Evolutionary conservation across 2,888 invertebrate genomes (phyloP), one percentile per base, ranked within the genome.

Genomic region (Rhodophaea formosa): DNA sequence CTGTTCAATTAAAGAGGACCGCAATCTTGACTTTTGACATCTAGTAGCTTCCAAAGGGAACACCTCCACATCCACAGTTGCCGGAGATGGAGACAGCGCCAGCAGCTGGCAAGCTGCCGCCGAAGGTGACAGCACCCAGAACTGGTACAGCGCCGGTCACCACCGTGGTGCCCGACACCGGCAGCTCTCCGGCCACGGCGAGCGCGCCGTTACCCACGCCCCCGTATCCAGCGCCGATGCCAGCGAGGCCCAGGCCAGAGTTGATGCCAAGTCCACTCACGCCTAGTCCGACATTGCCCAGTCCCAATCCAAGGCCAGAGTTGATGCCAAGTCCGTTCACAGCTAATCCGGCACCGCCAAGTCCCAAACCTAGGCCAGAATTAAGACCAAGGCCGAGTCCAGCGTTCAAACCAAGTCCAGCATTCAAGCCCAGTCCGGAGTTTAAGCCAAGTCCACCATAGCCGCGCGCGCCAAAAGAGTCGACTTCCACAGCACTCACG

Each of bases 61-160:
- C 16, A 45, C 43, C 43, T 17, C 58, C 61, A 45, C 63, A 65
- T 39, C 56, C 61, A 53, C 67, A 67, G 58, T 60, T 58, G 53
- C 64, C 60, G 46, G 64, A 55, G 44, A 63, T 62, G 47, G 64
- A 62, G 16, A 70, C 72, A 42, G 65, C 59, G 51, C 74, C 76
- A 43, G 63, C 64, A 57, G 76, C 77, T 32, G 69, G 69, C 30
- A 75, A 70, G 30, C 55, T 55, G 12, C 79, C 78, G 17, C 65
- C 62, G 69, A 75, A 75, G 15, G 67, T 66, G 23, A 78, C 79
- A n/a, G 72, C 67, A 54, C 79, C 76, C 30, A 74, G 68, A 57
- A 76, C 73, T 44, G 80, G 79, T 30, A 78, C 70, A 54, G 71
- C 71, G 53, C 79, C 77, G 7, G 67, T 66, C 44, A 77, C 70